Base-by-base conservation (phyloP, 2,113 vertebrate genomes). In the Catagonus wagneri region DNA sequence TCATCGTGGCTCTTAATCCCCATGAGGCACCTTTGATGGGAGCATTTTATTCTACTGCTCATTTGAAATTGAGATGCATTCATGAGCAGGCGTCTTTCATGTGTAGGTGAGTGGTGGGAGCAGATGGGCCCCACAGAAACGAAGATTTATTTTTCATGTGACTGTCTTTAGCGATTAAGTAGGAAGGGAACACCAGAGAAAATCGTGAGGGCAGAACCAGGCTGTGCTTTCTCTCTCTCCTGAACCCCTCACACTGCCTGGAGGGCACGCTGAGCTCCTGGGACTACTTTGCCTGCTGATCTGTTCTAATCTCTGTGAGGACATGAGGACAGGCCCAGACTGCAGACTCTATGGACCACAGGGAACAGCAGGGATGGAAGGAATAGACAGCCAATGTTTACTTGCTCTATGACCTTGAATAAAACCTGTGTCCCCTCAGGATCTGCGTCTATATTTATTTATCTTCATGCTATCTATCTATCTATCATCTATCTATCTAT, bases 121-220 rank as follows among this genome's bases (percentile, higher is more conserved):
- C 29, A 54, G 76, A 68, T 0, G 29, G 78, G 34, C n/a, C 58
- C 54, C 90, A 29, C n/a, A 85, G 94, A 95, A 69, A 74, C 15
- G 86, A 85, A 80, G 71, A 86, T 89, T 83, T 89, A 74, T 75
- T 86, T 95, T 95, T 96, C 61, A 69, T 75, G 72, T 89, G 81
- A 44, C 78, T 75, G 23, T 93, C 89, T 25, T 86, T 36, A 89
- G 85, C 2, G 7, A 86, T 50, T 86, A 75, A 29, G 1, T 68
- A 23, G 39, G 52, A 94, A 76, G 25, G 50, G 15, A 81, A 27
- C 6, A 3, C 9, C 4, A 2, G 36, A 84, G 65, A 44, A 68
- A 83, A n/a, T 5, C 1, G 1, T 36, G 66, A 22, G 61, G 32
- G 72, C 39, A 65, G 16, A 44, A 65, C 0, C 3, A 58, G 50